A percentile compares a stretch with the other conserved stretches of the same genome.
These are phyloP conservation scores for Tadarida brasiliensis DNA, from an alignment of 2,797 vertebrate species.

Conservation along the genomic window DNA sequence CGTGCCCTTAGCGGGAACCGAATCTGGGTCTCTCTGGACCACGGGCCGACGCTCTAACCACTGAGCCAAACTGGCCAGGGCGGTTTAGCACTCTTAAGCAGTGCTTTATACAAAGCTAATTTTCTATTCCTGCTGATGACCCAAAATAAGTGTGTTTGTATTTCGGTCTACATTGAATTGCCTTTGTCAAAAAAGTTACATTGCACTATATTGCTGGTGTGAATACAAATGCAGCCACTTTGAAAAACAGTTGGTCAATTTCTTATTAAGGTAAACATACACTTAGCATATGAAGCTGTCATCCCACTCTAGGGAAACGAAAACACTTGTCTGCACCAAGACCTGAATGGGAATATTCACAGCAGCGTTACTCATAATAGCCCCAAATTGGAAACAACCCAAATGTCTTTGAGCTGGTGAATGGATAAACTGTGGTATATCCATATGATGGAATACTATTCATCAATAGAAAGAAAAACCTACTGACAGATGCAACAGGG, in stretches of 20 bases:
- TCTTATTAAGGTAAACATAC: neutral
- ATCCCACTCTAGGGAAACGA: neutral
- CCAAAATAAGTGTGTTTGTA: neutral
- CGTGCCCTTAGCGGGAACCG: too few species aligned
- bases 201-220: neutral
- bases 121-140: neutral
- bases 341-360: neutral
- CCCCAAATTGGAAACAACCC: neutral
- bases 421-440: neutral
- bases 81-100: neutral
- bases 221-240: neutral
- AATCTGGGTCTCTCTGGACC: too few species aligned
- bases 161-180: neutral
- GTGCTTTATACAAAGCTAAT: neutral
- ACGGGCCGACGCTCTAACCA: too few species aligned
- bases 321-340: neutral
- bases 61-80: too few species aligned
- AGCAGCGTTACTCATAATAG: neutral
- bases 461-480: neutral
- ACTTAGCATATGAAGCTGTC: neutral
- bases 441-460: neutral
- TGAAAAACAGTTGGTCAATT: neutral
- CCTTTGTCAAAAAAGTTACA: neutral
- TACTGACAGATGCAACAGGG: accelerated
- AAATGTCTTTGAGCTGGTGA: neutral